A percentile compares a stretch with the other conserved stretches of the same genome.
phyloP scores from a whole-genome alignment of 1,140 invertebrate genomes.

The Papilio xuthus region DNA sequence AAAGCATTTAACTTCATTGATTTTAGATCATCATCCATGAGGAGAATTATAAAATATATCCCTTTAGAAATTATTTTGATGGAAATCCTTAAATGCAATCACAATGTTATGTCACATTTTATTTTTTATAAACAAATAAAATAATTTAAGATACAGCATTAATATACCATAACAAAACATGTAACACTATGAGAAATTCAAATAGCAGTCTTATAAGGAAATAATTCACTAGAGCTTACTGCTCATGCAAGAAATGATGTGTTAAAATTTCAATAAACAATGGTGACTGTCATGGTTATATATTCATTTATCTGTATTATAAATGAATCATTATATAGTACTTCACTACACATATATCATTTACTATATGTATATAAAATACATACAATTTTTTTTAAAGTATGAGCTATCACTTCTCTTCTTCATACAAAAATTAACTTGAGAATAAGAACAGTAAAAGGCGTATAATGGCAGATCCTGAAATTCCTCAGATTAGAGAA shows the following conservation, averaged over 20 bases:
- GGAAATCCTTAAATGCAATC: background rate
- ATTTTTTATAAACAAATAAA: background rate
- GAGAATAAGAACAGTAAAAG: too few species aligned
- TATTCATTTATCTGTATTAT: background rate
- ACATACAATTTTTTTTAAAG: background rate
- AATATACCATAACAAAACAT: conserved; percentile 30
- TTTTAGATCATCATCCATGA: too few species aligned
- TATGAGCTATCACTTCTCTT: background rate
- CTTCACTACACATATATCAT: background rate
- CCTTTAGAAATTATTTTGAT: background rate
- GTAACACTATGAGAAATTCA: background rate
- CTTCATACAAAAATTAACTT: too few species aligned
- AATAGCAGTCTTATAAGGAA: conserved; percentile 8
- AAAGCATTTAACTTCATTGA: too few species aligned
- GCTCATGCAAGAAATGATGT: background rate
- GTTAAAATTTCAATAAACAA: background rate
- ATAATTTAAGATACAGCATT: background rate
- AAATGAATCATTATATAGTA: conserved; percentile 5
- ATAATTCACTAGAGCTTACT: background rate
- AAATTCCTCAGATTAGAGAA: too few species aligned
- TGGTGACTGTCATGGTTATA: background rate
- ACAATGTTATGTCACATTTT: background rate
- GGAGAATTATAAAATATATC: too few species aligned
- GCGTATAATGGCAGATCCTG: too few species aligned
- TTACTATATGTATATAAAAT: background rate